Conservation (phyloP, 1,140 invertebrate species). For the Hycleus cichorii region DNA sequence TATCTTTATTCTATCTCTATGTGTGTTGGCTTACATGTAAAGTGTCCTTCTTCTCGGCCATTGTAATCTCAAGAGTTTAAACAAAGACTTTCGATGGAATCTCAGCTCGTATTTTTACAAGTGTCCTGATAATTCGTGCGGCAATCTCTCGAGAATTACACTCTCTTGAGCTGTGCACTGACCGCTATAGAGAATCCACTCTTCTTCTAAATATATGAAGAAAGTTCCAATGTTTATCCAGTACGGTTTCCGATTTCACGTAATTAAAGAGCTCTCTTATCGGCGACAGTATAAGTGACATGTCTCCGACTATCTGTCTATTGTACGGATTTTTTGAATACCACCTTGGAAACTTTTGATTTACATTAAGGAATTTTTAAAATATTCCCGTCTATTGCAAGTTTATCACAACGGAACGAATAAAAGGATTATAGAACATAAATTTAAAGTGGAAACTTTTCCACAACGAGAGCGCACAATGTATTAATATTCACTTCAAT, state of each 20-base stretch:
- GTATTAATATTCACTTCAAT: constrained; percentile 19
- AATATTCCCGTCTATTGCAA: constrained; percentile 9
- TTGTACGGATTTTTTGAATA: no score
- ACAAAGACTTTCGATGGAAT: constrained; percentile 26
- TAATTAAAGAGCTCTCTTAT: no score
- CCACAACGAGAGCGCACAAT: constrained; percentile 1
- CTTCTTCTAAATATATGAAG: no score
- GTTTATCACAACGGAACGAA: constrained; percentile 13
- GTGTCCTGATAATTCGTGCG: constrained; percentile 28
- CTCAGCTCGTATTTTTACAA: constrained; percentile 29
- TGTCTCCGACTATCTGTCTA: no score
- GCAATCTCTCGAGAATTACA: constrained; percentile 24
- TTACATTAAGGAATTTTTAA: not conserved
- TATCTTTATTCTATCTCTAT: not conserved
- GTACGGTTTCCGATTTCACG: no score
- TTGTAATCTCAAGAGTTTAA: constrained; percentile 20
- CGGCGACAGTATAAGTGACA: no score
- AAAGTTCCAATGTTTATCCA: no score
- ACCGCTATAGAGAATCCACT: no score
- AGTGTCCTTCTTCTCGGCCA: constrained; percentile 3
- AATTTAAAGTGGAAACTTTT: constrained; percentile 15
- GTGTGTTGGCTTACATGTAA: not conserved
- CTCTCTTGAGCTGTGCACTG: no score
- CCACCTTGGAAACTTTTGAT: no score
- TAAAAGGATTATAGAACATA: constrained; percentile 15